Evolutionary conservation across 2,888 invertebrate species (phyloP), one percentile per base, ranked within the genome.

Genomic region (Nipponacmea schrenckii): DNA sequence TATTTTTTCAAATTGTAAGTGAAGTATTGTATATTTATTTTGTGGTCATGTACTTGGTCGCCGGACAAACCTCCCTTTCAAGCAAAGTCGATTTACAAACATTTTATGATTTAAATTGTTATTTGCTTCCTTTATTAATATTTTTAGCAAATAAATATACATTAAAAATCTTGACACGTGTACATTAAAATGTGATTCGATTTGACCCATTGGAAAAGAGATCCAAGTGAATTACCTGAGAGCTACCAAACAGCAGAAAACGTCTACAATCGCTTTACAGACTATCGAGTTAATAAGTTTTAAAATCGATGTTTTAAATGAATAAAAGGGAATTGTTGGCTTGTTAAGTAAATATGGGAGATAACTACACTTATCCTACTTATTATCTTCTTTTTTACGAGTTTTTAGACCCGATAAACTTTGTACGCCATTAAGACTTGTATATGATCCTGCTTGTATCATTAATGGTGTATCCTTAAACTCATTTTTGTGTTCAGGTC

Each of bases 201-300:
- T 72, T 39, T 64, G 72, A 24, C 45, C 10, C 72, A 69, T 17
- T 69, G 72, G 69, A 73, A 73, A 66, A 44, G 44, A 56, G 72
- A 69, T 27, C 62, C 46, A 62, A 5, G 50, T 27, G 10, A 24
- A 20, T 31, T 73, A n/a, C 73, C 70, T 17, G 39, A 70, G 20
- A 73, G 64, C 27, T 69, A 62, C 46, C 67, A 8, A 39, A 15
- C 66, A 14, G 70, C 70, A 17, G 62, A 50, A 64, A 67, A 45
- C n/a, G 64, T 48, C 45, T 73, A 24, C 2, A 27, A 8, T 70
- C 70, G 3, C 48, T 70, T 12, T 70, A 73, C n/a, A 66, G 48
- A n/a, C 24, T 20, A 67, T 67, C 31, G 31, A 15, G n/a, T n/a
- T n/a, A n/a, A n/a, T n/a, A n/a, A n/a, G n/a, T n/a, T n/a, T n/a